Evolutionary conservation across 1,140 invertebrate genomes (phyloP).

Genomic region (Caenorhabditis brenneri): DNA sequence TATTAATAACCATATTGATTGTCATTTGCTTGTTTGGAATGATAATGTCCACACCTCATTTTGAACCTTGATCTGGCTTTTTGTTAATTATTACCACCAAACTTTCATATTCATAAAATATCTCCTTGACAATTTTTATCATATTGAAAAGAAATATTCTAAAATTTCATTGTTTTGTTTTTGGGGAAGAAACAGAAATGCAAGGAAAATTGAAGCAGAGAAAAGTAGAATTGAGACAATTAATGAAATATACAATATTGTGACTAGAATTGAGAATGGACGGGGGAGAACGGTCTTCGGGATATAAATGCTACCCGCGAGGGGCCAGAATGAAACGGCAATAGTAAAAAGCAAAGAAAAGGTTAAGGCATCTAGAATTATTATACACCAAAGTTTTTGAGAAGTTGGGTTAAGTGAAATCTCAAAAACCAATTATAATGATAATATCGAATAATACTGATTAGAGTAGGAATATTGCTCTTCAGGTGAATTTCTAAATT

Average conservation of each 20-base stretch:
- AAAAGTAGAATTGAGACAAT: not conserved
- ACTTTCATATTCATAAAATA: not conserved
- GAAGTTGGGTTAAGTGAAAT: not conserved
- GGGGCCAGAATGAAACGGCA: constrained; percentile 13
- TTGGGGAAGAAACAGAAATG: not conserved
- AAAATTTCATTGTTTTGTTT: constrained; percentile 35
- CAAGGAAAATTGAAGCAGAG: constrained; percentile 10
- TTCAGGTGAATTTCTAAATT: constrained; percentile 26
- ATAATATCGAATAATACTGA: not conserved
- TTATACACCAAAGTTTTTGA: not conserved
- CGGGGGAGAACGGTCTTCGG: not conserved
- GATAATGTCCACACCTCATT: constrained; percentile 54
- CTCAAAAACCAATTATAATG: not conserved
- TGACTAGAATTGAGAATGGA: not conserved
- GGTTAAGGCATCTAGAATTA: not conserved
- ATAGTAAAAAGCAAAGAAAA: not conserved
- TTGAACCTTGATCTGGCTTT: not conserved
- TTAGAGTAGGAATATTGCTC: not conserved
- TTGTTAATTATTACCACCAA: not conserved
- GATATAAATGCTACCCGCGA: constrained; percentile 33
- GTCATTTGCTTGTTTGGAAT: constrained; percentile 93
- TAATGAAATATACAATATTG: not conserved
- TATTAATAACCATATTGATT: constrained; percentile 96
- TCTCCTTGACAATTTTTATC: not conserved
- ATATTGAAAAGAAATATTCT: not conserved